Conservation (phyloP, 37 sponge, comb jelly and placozoan genomes). For the Cliona cf. orientalis region DNA sequence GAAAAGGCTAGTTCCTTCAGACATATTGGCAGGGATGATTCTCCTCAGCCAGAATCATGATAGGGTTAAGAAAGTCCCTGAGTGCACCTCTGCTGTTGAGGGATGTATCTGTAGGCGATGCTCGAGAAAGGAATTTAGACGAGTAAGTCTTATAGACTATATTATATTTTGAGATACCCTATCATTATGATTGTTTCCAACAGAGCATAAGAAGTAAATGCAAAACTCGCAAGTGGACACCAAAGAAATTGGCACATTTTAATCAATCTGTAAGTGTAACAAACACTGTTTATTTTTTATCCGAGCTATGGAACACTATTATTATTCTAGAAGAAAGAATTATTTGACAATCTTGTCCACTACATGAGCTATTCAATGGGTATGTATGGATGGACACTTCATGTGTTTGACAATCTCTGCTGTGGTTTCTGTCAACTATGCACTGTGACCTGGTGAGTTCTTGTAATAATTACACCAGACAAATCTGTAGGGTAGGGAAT, state of each 20-base stretch:
- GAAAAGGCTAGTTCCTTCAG: conserved; percentile 36
- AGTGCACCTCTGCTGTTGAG: neutral
- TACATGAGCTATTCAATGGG: conserved; percentile 62
- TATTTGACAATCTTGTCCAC: conserved; percentile 39
- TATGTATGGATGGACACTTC: conserved; percentile 71
- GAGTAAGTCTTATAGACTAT: no score
- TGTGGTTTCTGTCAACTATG: conserved; percentile 43
- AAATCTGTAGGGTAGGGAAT: no score
- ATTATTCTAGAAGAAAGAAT: conserved; percentile 14
- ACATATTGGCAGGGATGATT: conserved; percentile 24
- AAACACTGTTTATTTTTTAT: no score
- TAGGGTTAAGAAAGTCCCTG: neutral
- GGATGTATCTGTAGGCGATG: neutral
- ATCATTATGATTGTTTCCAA: no score
- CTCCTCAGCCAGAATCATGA: conserved; percentile 23
- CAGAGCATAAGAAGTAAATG: no score
- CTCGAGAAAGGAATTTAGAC: neutral
- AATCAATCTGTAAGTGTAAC: no score
- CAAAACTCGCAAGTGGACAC: no score
- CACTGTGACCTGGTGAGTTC: conserved; percentile 33
- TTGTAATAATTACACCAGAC: no score
- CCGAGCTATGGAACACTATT: no score
- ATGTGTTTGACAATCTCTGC: conserved; percentile 50
- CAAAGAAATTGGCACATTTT: no score
- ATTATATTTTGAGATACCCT: no score